Evolutionary conservation across 2,113 vertebrate genomes (phyloP).

Genomic region (Hemiprocne comata): DNA sequence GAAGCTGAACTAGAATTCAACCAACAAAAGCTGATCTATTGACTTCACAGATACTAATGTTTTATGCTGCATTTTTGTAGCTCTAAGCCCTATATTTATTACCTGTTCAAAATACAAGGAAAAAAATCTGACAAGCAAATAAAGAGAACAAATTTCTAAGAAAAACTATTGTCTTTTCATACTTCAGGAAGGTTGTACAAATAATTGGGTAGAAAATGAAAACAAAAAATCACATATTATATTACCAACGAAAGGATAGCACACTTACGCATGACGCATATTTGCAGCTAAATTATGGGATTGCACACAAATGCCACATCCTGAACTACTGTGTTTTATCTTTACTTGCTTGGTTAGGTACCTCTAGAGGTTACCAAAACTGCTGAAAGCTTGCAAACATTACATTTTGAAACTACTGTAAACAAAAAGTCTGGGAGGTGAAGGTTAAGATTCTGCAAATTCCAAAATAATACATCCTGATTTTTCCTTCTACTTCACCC

Average conservation of each 20-base stretch:
- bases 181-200: not conserved
- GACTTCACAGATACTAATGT: constrained; percentile 4
- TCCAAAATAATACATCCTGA: not conserved
- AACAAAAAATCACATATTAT: not conserved
- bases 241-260: not conserved
- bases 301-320: not conserved
- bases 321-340: not conserved
- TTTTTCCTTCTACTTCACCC: not conserved
- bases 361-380: not conserved
- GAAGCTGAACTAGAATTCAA: not conserved
- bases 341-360: not conserved
- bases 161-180: not conserved
- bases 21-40: not conserved
- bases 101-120: not conserved
- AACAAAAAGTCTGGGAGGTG: not conserved
- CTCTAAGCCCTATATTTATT: constrained; percentile 22
- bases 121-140: not conserved
- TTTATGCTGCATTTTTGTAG: not conserved
- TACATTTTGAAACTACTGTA: not conserved
- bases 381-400: not conserved
- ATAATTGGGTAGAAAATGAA: not conserved
- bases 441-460: not conserved
- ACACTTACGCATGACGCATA: not conserved
- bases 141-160: not conserved
- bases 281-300: not conserved